Base-by-base conservation (phyloP, 2,797 vertebrate species). In the Lacerta viridis region DNA sequence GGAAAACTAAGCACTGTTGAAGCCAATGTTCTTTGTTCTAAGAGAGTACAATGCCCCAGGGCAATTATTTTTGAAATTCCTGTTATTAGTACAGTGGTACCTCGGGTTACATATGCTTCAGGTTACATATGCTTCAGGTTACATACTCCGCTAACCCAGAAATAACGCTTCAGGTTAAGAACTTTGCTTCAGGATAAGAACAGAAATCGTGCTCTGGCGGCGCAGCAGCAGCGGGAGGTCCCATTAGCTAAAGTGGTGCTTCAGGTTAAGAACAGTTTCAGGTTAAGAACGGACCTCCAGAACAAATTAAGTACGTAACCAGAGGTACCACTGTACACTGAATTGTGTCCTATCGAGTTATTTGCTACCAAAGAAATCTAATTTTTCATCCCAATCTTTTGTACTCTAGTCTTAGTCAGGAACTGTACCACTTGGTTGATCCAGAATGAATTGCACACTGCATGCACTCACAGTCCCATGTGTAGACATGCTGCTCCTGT, bases 1-100 rank as follows among this genome's bases (percentile, higher is more conserved):
- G 75, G 74, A 29, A 59, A 86, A 64, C 33, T 82, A 76, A 71
- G 46, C 29, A 71, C 9, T 2, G 15, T 77, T 66, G 78, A 41
- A 86, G 0, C 18, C 39, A 64, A 55, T 74, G 59, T 75, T 85
- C 88, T 78, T 80, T 79, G 46, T 80, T n/a, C 8, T 66, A 72
- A 7, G 29, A 83, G n/a, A 36, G 1, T 78, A 13, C 10, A 50
- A 7, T 15, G 33, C 7, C 69, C 68, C 72, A 66, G 20, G 29
- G 46, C 33, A 50, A 59, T 87, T 75, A 71, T 50, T 76, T 69
- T 64, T 7, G 76, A 8, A 80, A 10, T n/a, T 46, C 17, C 23
- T 27, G 2, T 1, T 80, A 36, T 13, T 36, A 76, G 50, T 13
- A 33, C 33, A 33, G 33, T 33, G 33, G 33, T 33, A 33, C 33